phyloP scores from a whole-genome alignment of 2,888 invertebrate genomes.

The Thymelicus acteon region DNA sequence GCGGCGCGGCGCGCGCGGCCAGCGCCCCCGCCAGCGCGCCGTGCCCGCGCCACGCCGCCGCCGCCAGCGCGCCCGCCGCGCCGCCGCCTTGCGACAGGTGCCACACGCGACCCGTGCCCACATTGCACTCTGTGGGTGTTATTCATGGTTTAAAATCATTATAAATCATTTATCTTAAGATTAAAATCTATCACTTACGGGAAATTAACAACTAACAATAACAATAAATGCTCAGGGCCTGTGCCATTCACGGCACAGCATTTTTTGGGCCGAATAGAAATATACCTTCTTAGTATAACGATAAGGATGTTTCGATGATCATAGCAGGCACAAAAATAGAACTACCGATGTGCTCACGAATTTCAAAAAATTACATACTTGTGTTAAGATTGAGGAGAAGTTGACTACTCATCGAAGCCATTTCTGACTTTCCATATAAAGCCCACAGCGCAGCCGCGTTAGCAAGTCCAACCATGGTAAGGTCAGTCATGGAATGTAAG shows the following conservation, averaged over 20 bases:
- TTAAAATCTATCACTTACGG: no score
- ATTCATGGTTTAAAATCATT: no score
- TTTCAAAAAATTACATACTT: conserved; percentile 67
- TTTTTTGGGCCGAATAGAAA: no score
- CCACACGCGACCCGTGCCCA: conserved; percentile 57
- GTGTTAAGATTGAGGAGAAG: conserved; percentile 91
- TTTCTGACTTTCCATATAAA: conserved; percentile 94
- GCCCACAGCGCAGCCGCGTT: conserved; percentile 95
- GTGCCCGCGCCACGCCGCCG: conserved; percentile 71
- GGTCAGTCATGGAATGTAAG: conserved; percentile 92
- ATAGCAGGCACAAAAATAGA: no score
- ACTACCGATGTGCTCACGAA: no score
- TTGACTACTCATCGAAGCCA: conserved; percentile 92
- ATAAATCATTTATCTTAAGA: no score
- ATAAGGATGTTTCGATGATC: no score
- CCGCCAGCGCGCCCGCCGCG: conserved; percentile 49
- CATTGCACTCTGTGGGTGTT: conserved; percentile 58
- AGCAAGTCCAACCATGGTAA: conserved; percentile 91
- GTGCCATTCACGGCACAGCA: no score
- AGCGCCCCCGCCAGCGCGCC: conserved; percentile 55
- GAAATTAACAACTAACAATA: no score
- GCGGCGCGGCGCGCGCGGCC: conserved; percentile 47
- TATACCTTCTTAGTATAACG: no score
- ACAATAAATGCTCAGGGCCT: no score
- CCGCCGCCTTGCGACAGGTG: conserved; percentile 54